phyloP scores from a whole-genome alignment of 1,140 invertebrate genomes.

The Druon quercuslanigerum region DNA sequence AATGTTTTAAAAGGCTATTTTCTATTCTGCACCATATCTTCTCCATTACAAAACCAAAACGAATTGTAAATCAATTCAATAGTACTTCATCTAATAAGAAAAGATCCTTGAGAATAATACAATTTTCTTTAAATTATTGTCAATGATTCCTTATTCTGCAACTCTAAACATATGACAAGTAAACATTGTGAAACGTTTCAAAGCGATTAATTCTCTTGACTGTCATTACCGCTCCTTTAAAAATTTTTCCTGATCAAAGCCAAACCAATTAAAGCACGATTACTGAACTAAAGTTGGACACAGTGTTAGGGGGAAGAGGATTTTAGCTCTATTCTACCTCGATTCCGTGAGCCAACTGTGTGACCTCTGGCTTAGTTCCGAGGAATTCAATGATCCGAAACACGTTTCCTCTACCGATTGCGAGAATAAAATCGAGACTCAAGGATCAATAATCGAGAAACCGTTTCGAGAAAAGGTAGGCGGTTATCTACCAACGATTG shows the following conservation, averaged over 20 bases:
- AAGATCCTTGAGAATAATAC: neutral
- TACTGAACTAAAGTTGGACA: constrained; percentile 55
- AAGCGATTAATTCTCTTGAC: no score
- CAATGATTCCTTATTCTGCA: neutral
- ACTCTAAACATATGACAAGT: neutral
- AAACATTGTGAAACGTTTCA: neutral
- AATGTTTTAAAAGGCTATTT: neutral
- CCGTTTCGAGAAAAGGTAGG: constrained; percentile 12
- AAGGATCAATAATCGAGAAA: constrained; percentile 45
- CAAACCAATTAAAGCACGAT: constrained; percentile 55
- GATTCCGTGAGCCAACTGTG: constrained; percentile 62
- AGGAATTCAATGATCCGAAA: constrained; percentile 31
- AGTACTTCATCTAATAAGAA: no score
- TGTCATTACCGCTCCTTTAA: no score
- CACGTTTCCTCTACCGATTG: neutral
- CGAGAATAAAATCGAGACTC: no score
- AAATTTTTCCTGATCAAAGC: neutral
- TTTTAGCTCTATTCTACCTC: constrained; percentile 44
- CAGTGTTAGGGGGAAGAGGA: neutral
- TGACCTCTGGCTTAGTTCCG: constrained; percentile 49
- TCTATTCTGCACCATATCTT: neutral
- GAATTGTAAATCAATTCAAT: no score
- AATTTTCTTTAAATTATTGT: neutral
- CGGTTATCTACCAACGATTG: constrained; percentile 29
- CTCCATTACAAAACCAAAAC: no score